Evolutionary conservation across 2,113 vertebrate genomes (phyloP), one percentile per base, ranked within the genome.

Genomic region (Takifugu flavidus): DNA sequence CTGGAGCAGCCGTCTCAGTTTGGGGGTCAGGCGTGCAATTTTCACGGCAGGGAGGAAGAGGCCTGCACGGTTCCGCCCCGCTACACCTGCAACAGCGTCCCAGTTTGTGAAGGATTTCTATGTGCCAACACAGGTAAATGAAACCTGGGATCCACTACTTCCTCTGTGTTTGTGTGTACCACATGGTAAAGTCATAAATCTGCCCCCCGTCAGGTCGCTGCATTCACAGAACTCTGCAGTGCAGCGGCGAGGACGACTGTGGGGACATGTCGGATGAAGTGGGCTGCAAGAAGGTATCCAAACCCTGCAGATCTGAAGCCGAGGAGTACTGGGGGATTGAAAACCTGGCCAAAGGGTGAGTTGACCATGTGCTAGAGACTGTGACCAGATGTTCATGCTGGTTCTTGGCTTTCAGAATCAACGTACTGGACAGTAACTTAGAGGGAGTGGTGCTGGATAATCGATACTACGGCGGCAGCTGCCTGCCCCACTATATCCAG

Each of bases 161-260:
- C 13, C 2, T 14, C 34, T 39, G 31, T 34, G 34, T 39, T 39
- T 11, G 34, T 39, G 11, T 11, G 20, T 20, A 20, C 20, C 20
- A 20, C 20, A 10, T 10, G 34, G 34, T 11, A 1, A 10, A 39
- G 0, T 31, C 15, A 10, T 7, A 12, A 7, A 15, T 5, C 25
- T 54, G 0, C 27, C 47, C 4, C 53, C 4, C 25, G 11, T 26
- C 72, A 98, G 95, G 94, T 31, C 93, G 95, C 12, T 98, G 96
- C 75, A 77, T 98, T 50, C 70, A 82, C 0, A 90, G 89, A 61
- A 89, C 91, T 47, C 91, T 98, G 70, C 90, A 89, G 70, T 98
- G 95, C 65, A 98, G 93, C 1, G 95, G 94, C 1, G 95, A 99
- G 57, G 94, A 98, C 6, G 95, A 98, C 86, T 98, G 96, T 39